Percentiles rank a stretch among this genome's conserved stretches.
phyloP scores from a whole-genome alignment of 2,113 vertebrate species.

The Cochlearius cochlearius region DNA sequence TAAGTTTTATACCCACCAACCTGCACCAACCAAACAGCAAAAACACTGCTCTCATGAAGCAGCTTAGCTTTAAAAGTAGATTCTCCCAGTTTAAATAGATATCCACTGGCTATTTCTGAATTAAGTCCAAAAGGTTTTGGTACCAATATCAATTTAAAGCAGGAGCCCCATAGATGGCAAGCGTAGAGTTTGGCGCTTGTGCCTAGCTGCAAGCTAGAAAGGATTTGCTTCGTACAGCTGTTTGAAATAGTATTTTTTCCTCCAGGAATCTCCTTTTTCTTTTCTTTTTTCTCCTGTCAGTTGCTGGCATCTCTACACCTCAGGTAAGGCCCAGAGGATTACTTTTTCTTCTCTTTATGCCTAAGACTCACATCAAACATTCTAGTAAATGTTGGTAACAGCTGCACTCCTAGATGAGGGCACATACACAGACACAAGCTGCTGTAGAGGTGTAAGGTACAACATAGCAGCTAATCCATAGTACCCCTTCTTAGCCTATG shows the following conservation, averaged over 20 bases:
- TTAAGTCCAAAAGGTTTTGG: neutral
- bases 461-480: neutral
- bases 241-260: neutral
- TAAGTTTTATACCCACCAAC: neutral
- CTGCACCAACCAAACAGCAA: neutral
- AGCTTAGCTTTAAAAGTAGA: neutral
- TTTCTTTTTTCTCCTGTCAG: neutral
- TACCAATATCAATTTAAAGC: neutral
- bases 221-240: neutral
- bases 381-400: neutral
- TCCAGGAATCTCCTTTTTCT: neutral
- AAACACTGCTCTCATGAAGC: neutral
- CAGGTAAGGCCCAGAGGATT: neutral
- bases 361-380: neutral
- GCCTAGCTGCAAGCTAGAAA: neutral
- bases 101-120: neutral
- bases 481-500: neutral
- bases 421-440: neutral
- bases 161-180: accelerated
- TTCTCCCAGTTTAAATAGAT: neutral
- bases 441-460: neutral
- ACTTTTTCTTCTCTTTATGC: neutral
- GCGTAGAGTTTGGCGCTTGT: accelerated
- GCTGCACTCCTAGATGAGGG: neutral
- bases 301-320: neutral